These are phyloP conservation scores for Agelaius tricolor DNA, from an alignment of 2,113 vertebrate species.

Conservation along the genomic window DNA sequence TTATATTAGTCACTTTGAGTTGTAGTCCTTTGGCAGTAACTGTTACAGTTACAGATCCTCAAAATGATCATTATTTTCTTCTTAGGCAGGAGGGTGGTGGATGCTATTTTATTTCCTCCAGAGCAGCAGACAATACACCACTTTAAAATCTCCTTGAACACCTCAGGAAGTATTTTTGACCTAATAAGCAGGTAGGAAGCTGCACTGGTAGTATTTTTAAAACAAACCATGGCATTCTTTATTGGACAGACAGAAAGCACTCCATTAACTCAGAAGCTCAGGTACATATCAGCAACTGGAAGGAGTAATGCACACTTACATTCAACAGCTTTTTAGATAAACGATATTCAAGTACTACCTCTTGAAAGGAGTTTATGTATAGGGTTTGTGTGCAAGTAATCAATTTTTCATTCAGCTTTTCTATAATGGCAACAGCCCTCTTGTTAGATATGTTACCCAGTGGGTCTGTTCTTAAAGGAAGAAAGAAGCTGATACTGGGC, in stretches of 20 bases:
- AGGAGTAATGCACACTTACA: background rate
- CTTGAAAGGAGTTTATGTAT: background rate
- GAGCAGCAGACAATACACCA: background rate
- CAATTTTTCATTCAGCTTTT: background rate
- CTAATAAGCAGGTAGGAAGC: background rate
- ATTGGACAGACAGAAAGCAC: background rate
- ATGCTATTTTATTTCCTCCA: background rate
- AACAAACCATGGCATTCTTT: background rate
- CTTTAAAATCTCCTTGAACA: background rate
- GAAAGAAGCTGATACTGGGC: background rate
- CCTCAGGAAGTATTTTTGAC: background rate
- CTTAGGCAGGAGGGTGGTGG: background rate
- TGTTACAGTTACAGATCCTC: background rate
- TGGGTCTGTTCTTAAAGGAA: background rate
- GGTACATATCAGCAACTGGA: background rate
- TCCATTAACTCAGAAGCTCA: background rate
- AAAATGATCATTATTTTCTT: background rate
- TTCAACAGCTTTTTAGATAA: constrained; percentile 1
- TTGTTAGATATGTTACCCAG: background rate
- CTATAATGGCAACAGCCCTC: background rate
- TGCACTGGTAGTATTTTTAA: background rate
- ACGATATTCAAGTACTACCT: background rate
- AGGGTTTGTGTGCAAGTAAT: background rate
- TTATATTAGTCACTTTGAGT: background rate
- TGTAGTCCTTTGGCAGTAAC: background rate